These are phyloP conservation scores for Diuraphis noxia DNA, from an alignment of 1,140 invertebrate species.

Conservation along the genomic window DNA sequence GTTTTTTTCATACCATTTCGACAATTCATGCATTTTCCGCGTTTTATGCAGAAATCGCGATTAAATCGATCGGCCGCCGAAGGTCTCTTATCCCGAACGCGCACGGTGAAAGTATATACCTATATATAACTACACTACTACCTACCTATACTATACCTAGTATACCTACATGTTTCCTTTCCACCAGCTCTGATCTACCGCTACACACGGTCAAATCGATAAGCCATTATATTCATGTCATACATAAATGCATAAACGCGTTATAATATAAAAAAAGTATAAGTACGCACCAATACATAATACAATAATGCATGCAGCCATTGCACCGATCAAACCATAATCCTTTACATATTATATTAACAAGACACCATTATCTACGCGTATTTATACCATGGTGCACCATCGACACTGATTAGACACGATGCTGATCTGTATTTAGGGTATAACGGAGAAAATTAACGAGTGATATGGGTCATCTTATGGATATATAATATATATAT, in stretches of 20 bases:
- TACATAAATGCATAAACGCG: not conserved
- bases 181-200: not conserved
- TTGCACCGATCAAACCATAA: not conserved
- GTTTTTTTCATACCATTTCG: constrained; percentile 11
- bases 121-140: too few species aligned
- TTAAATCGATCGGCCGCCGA: constrained; percentile 36
- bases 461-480: not conserved
- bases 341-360: not conserved
- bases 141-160: too few species aligned
- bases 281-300: not conserved
- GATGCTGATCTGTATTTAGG: not conserved
- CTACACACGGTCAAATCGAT: constrained; percentile 47
- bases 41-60: constrained; percentile 22
- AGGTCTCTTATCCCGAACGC: constrained; percentile 28
- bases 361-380: not conserved
- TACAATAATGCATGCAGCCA: not conserved
- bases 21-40: constrained; percentile 27
- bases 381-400: not conserved
- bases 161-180: constrained; percentile 26
- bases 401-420: not conserved
- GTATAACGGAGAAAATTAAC: not conserved
- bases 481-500: not conserved
- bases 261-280: not conserved
- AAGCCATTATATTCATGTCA: constrained; percentile 45
- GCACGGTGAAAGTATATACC: constrained; percentile 39